Evolutionary conservation across 2,797 vertebrate genomes (phyloP).

Genomic region (Brachymystax lenok): DNA sequence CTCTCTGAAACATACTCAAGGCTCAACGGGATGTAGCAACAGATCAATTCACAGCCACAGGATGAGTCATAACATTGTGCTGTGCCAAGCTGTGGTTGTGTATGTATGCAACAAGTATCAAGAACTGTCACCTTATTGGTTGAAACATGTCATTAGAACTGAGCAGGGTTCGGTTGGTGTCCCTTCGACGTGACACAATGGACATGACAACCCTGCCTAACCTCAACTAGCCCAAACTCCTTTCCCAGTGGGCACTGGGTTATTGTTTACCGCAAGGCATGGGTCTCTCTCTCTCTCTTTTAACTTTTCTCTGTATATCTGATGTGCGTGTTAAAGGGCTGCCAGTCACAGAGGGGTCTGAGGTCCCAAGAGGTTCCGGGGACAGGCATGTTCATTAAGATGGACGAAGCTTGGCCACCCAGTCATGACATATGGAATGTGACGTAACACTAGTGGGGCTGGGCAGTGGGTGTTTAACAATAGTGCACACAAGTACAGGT

Average conservation of each 20-base stretch:
- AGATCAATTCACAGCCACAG: constrained; percentile 30
- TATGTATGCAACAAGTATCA: background rate
- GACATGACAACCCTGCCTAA: background rate
- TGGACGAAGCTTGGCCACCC: constrained; percentile 3
- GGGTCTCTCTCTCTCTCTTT: background rate
- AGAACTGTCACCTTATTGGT: background rate
- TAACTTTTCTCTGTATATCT: background rate
- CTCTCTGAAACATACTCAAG: constrained; percentile 22
- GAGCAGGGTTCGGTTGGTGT: background rate
- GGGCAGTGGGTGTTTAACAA: background rate
- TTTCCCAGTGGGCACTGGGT: no score
- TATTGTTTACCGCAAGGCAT: no score
- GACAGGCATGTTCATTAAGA: constrained; percentile 21
- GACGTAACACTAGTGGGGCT: background rate
- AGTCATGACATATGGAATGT: constrained; percentile 6
- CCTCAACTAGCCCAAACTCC: no score
- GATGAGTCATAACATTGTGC: background rate
- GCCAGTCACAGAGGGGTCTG: background rate
- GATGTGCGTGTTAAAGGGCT: constrained; percentile 4
- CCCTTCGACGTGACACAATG: background rate
- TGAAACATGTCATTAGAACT: background rate
- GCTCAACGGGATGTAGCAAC: constrained; percentile 30
- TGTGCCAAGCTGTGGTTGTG: background rate
- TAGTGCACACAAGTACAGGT: background rate
- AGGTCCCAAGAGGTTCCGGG: background rate